Evolutionary conservation across 1,140 invertebrate genomes (phyloP), one percentile per base, ranked within the genome.

Genomic region (Callitettix versicolor): DNA sequence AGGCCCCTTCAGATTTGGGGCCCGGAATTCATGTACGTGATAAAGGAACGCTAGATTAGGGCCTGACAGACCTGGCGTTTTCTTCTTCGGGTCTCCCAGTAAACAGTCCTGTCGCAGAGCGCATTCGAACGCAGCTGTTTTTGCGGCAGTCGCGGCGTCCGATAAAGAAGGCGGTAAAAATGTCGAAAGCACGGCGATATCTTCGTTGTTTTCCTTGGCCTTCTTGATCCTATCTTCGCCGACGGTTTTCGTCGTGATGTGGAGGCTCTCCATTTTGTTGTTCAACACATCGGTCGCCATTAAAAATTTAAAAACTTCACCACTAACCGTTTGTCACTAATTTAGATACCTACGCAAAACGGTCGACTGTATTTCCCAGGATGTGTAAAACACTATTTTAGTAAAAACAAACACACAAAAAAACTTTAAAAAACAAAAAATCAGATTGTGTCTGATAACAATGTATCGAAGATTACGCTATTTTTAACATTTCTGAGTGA

Each of bases 151-250:
- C 3, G 79, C 74, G 33, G 77, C 74, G 59, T 79, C 81, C 17
- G 47, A 48, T 17, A 65, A 54, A 14, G 56, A 53, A 2, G 60
- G 55, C 0, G 83, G 83, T 43, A 86, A 68, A 58, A 91, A 84
- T 79, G 88, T 88, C 53, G 85, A 86, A 57, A 91, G 73, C 63
- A 91, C 81, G 40, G 87, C 88, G 38, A 90, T 78, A 73, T 91
- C 88, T 69, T 91, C 88, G 67, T 88, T 85, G 63, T 81, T 82
- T 59, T 88, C 85, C 66, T 82, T 78, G 14, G 86, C 86, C 65
- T 78, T 76, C 61, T 77, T 74, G 61, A 87, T 86, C 64, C 84
- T 73, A 11, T 88, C 84, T 58, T 84, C 81, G 9, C 84, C 84
- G 40, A 85, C 79, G 17, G 79, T 87, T 70, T 85, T 86, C 33